Base-by-base conservation (phyloP, 2,888 invertebrate genomes). In the Mechanitis mazaeus region DNA sequence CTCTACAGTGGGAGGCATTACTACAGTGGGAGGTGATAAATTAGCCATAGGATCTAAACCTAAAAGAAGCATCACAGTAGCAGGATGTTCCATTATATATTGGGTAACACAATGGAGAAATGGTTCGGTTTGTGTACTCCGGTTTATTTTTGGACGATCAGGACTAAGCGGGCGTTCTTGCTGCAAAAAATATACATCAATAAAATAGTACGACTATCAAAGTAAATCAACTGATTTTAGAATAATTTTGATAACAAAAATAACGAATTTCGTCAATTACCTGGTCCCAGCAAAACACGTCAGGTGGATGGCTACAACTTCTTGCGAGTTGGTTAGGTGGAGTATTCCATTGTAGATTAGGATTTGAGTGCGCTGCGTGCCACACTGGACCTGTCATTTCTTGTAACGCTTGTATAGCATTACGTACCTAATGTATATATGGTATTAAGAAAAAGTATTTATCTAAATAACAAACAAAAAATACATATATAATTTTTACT, bases 301-400 rank as follows among this genome's bases (percentile, higher is more conserved):
- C 96, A 0, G 96, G 95, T 0, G 96, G 96, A 84, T 96, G 96
- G 2, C 96, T 96, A 61, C 94, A 94, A 77, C 95, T 94, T 63
- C 96, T 91, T 1, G 95, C 95, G 58, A 96, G 90, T 66, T 92
- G 84, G 65, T 91, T 91, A 3, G 86, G 85, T 3, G 80, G 91
- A 58, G 87, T 87, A 70, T 84, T 92, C 86, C 83, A 92, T 67
- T 94, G 93, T 46, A 95, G 91, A 76, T 94, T 96, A 3, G 96
- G 96, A 78, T 96, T 96, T 64, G 96, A 96, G 77, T 94, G 95
- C n/a, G 95, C 95, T 11, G 95, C 93, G 75, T 93, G 93, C 84
- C 92, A 92, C 47, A 89, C 91, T 0, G 93, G 93, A 4, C 93
- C 94, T 5, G 95, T 93, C 92, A 96, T 93, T 80, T 95, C 95